These are phyloP conservation scores for Patella depressa DNA, from an alignment of 2,888 invertebrate genomes.

Conservation along the genomic window DNA sequence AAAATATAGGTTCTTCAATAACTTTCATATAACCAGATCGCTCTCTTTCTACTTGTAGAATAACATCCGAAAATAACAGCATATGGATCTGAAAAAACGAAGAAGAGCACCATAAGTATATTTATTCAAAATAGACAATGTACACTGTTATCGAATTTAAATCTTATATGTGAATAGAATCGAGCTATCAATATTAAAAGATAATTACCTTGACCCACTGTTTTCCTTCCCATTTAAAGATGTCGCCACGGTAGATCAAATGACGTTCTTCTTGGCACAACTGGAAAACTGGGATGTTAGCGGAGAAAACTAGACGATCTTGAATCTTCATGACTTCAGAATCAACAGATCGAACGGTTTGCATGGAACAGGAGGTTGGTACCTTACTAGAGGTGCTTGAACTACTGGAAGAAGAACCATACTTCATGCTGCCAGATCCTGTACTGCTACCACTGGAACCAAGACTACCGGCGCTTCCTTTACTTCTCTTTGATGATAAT, in stretches of 20 bases:
- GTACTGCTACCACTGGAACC: constrained; percentile 19
- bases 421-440: constrained; percentile 20
- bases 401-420: constrained; percentile 33
- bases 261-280: constrained; percentile 63
- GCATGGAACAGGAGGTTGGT: constrained; percentile 40
- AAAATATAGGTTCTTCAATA: constrained; percentile 53
- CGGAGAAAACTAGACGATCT: constrained; percentile 60
- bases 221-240: constrained; percentile 56
- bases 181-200: too few species aligned
- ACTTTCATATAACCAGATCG: constrained; percentile 54
- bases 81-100: constrained; percentile 45
- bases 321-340: constrained; percentile 64
- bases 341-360: constrained; percentile 51
- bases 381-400: constrained; percentile 39
- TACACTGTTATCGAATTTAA: not conserved
- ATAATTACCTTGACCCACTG: constrained; percentile 54
- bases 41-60: constrained; percentile 56
- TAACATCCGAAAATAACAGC: constrained; percentile 63
- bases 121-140: too few species aligned
- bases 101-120: not conserved
- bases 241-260: constrained; percentile 63
- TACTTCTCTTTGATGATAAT: constrained; percentile 44
- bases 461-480: constrained; percentile 16
- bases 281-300: constrained; percentile 62
- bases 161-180: not conserved